These are phyloP conservation scores for Acrossocheilus wenchowensis DNA, from an alignment of 2,797 vertebrate genomes.

Conservation along the genomic window DNA sequence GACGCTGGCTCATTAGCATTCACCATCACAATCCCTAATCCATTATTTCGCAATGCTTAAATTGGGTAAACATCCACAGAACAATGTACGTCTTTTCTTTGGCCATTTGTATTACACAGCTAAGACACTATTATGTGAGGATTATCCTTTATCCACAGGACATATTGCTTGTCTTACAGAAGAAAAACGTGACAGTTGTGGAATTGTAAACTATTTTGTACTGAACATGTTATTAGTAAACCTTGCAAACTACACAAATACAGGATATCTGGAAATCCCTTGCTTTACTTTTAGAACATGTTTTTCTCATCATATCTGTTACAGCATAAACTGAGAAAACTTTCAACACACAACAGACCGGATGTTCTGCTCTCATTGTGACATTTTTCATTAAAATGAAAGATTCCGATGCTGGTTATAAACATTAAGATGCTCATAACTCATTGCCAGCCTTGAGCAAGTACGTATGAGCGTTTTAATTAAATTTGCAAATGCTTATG, in stretches of 20 bases:
- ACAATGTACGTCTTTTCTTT: not conserved
- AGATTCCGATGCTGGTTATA: not conserved
- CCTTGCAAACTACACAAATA: not conserved
- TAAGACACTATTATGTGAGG: constrained; percentile 27
- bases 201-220: constrained; percentile 27
- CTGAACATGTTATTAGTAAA: not conserved
- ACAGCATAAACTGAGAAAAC: not conserved
- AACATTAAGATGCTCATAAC: not conserved
- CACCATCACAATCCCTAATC: constrained; percentile 46
- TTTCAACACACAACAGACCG: not conserved
- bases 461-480: not conserved
- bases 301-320: not conserved
- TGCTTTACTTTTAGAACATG: not conserved
- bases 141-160: constrained; percentile 41
- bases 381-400: not conserved
- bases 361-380: not conserved
- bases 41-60: constrained; percentile 32
- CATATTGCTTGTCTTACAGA: constrained; percentile 16
- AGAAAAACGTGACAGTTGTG: constrained; percentile 6
- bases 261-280: not conserved
- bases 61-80: constrained; percentile 26
- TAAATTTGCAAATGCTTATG: not conserved
- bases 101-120: constrained; percentile 7
- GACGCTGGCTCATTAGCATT: constrained; percentile 41
- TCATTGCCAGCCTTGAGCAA: not conserved